Conservation (phyloP, 2,888 invertebrate genomes). For the Unio pictorum region DNA sequence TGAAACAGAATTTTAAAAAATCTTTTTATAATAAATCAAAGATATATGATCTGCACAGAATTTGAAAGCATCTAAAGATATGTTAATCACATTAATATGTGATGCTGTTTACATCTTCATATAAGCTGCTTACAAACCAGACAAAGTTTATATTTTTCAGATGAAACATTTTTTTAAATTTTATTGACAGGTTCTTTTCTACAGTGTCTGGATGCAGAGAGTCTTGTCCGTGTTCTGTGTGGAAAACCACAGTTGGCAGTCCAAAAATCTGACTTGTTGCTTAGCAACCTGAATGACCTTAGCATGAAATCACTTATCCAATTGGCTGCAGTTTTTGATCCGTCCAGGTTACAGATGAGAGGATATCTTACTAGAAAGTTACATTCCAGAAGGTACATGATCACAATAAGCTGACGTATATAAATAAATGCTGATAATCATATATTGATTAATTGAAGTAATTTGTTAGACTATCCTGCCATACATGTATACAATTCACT, state of each 20-base stretch:
- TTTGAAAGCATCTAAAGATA: too few relatives aligned
- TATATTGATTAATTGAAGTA: not conserved
- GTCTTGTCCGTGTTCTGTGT: conserved; percentile 65
- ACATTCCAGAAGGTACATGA: conserved; percentile 33
- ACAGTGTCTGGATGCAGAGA: conserved; percentile 63
- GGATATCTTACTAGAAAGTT: conserved; percentile 43
- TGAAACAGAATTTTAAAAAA: too few relatives aligned
- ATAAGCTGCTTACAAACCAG: not conserved
- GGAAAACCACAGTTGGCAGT: conserved; percentile 66
- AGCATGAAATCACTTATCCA: conserved; percentile 62
- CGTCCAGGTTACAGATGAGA: conserved; percentile 74
- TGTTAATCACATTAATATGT: not conserved
- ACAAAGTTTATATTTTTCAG: not conserved
- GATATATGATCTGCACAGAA: too few relatives aligned
- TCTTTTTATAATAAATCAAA: too few relatives aligned
- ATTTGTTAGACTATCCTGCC: too few relatives aligned
- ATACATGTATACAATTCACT: too few relatives aligned
- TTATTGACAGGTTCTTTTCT: conserved; percentile 56
- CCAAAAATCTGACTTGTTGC: conserved; percentile 60
- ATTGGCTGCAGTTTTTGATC: conserved; percentile 77
- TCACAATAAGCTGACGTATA: not conserved
- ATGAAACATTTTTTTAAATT: not conserved
- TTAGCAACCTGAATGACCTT: conserved; percentile 55
- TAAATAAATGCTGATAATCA: not conserved
- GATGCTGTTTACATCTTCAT: not conserved